These are phyloP conservation scores for Thymelicus lineola DNA, from an alignment of 2,888 invertebrate species.

Conservation along the genomic window DNA sequence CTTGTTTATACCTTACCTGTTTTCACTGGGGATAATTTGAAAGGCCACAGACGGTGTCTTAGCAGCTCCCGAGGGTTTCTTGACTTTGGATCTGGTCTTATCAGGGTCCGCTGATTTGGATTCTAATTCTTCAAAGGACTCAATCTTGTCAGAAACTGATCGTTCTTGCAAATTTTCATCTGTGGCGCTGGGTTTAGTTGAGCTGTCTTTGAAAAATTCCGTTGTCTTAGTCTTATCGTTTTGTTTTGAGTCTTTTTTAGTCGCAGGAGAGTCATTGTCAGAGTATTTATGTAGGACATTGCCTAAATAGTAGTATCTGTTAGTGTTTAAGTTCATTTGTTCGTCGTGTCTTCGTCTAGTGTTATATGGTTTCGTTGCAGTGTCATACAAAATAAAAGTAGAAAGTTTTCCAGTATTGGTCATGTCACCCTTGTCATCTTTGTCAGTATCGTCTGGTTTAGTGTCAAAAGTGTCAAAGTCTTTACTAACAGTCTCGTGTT, in stretches of 20 bases:
- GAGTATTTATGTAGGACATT: constrained; percentile 76
- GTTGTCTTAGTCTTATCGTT: constrained; percentile 34
- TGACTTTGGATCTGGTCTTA: constrained; percentile 51
- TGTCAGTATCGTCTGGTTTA: constrained; percentile 43
- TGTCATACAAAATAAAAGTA: constrained; percentile 74
- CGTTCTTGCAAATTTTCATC: constrained; percentile 64
- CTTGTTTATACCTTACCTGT: constrained; percentile 60
- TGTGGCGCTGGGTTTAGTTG: constrained; percentile 54
- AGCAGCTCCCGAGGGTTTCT: constrained; percentile 60
- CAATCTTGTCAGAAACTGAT: constrained; percentile 62
- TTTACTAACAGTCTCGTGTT: constrained; percentile 63
- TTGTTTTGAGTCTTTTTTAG: constrained; percentile 37
- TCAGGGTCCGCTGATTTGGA: constrained; percentile 49
- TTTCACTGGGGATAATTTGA: constrained; percentile 81
- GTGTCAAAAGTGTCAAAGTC: constrained; percentile 66
- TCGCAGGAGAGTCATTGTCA: constrained; percentile 50
- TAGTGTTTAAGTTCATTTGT: constrained; percentile 50
- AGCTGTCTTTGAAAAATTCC: constrained; percentile 53
- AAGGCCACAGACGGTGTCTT: constrained; percentile 78
- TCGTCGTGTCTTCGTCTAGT: constrained; percentile 73
- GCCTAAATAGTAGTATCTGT: constrained; percentile 75
- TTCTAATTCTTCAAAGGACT: constrained; percentile 59
- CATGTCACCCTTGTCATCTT: constrained; percentile 46
- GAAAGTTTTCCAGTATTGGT: constrained; percentile 63
- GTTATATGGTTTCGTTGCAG: constrained; percentile 73